A percentile compares a stretch with the other conserved stretches of the same genome.
Evolutionary conservation across 1,140 invertebrate genomes (phyloP).

Genomic region (Procambarus clarkii): DNA sequence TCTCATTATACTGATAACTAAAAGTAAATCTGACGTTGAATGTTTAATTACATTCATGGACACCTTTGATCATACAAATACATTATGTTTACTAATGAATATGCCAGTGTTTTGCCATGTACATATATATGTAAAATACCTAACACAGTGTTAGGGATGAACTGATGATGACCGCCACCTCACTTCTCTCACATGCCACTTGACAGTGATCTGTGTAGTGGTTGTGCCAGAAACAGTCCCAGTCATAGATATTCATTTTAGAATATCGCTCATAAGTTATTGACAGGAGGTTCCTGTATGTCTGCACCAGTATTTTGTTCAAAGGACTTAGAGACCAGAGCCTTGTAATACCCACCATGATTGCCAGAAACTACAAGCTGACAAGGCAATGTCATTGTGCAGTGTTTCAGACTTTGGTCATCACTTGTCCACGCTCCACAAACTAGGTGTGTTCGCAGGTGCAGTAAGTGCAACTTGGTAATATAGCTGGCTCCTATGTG

Average conservation of each 20-base stretch:
- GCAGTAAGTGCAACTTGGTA: background rate
- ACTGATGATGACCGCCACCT: background rate
- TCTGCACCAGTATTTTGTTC: background rate
- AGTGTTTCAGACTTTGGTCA: background rate
- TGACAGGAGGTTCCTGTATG: constrained; percentile 2
- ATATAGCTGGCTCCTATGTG: background rate
- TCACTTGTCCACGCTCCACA: background rate
- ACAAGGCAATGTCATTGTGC: background rate
- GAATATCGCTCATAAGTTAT: background rate
- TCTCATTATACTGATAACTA: background rate
- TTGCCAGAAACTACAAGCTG: background rate
- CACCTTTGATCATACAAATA: background rate
- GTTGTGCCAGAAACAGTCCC: background rate
- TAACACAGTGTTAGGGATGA: background rate
- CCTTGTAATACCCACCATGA: background rate
- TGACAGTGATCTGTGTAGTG: background rate
- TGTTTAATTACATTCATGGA: background rate
- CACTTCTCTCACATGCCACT: constrained; percentile 19
- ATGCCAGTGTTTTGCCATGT: background rate
- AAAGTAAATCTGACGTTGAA: background rate
- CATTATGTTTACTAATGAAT: background rate
- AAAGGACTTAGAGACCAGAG: background rate
- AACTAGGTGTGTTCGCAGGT: background rate
- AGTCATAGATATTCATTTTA: constrained; percentile 10
- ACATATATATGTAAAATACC: background rate